Percentiles rank a stretch among this genome's conserved stretches.
phyloP scores from a whole-genome alignment of 2,113 vertebrate genomes.

The Campylomormyrus tamandua region DNA sequence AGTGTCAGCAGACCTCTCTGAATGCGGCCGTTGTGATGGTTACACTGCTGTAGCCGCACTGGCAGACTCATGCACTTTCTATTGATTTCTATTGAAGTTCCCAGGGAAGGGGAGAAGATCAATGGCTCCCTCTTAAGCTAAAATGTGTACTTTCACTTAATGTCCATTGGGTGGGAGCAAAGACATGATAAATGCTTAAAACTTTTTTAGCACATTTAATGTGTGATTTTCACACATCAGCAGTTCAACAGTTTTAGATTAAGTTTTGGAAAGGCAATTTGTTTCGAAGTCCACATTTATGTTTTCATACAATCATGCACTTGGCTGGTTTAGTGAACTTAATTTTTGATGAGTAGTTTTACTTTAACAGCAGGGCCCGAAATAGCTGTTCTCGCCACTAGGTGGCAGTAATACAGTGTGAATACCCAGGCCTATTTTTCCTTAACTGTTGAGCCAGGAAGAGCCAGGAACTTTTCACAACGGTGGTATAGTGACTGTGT shows the following conservation, averaged over 20 bases:
- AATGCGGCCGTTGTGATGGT: neutral
- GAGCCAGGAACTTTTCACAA: neutral
- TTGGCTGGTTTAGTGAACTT: neutral
- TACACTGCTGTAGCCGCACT: neutral
- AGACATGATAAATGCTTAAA: neutral
- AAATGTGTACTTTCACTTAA: neutral
- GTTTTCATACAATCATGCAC: neutral
- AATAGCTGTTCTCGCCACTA: neutral
- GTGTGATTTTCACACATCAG: neutral
- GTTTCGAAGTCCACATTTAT: neutral
- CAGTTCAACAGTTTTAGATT: neutral
- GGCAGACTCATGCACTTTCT: neutral
- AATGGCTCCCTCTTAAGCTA: neutral
- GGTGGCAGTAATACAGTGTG: neutral
- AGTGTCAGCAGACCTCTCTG: neutral
- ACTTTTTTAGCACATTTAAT: neutral
- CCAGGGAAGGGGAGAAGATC: neutral
- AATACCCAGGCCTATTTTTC: neutral
- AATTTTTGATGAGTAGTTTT: neutral
- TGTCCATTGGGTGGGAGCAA: neutral
- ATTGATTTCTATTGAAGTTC: neutral
- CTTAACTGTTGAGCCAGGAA: neutral
- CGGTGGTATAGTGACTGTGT: neutral
- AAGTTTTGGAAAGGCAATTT: neutral
- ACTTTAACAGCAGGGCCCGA: neutral